These are phyloP conservation scores for Sitobion miscanthi DNA, from an alignment of 1,140 invertebrate genomes.

Conservation along the genomic window DNA sequence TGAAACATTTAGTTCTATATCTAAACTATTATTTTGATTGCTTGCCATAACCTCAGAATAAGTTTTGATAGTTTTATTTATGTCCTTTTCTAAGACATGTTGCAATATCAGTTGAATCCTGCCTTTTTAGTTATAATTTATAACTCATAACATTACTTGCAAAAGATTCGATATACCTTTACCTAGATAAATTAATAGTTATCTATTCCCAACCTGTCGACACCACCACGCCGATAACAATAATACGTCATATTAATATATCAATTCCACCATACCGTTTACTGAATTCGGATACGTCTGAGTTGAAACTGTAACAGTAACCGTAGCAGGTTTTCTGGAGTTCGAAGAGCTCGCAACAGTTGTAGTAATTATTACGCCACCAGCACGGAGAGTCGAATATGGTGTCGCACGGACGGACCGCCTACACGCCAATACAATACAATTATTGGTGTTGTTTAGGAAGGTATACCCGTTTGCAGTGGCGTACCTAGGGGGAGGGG, in stretches of 20 bases:
- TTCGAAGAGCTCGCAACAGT: conserved; percentile 62
- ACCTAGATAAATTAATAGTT: no score
- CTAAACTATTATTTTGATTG: no score
- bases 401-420: conserved; percentile 59
- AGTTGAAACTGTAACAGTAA: conserved; percentile 63
- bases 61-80: no score
- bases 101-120: neutral
- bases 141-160: neutral
- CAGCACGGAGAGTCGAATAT: conserved; percentile 60
- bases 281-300: conserved; percentile 60
- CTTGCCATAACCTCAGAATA: no score
- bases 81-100: no score
- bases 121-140: neutral
- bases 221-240: no score
- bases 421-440: conserved; percentile 49
- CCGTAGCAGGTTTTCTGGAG: conserved; percentile 62
- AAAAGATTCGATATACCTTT: neutral
- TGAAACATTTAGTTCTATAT: no score
- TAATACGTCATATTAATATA: no score
- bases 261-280: conserved; percentile 52
- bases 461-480: no score
- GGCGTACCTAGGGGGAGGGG: no score
- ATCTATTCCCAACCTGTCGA: no score
- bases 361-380: conserved; percentile 60
- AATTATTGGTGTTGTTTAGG: neutral